These are phyloP conservation scores for Hirundo rustica DNA, from an alignment of 2,797 vertebrate genomes.

Conservation along the genomic window DNA sequence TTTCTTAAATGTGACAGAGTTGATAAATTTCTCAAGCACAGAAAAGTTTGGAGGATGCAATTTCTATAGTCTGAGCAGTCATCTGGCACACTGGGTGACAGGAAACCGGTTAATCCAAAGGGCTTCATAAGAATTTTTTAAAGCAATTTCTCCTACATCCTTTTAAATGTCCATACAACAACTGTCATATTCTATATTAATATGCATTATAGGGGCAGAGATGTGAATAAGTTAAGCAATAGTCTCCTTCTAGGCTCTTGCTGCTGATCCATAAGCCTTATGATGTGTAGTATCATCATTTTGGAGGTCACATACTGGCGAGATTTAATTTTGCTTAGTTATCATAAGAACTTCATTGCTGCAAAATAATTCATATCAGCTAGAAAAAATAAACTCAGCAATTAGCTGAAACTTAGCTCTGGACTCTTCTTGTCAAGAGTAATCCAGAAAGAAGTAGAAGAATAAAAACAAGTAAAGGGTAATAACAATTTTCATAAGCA, in stretches of 20 bases:
- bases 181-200: not conserved
- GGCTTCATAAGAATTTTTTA: not conserved
- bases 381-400: not conserved
- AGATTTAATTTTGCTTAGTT: slow-evolving; percentile 29
- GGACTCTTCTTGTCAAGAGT: slow-evolving; percentile 1
- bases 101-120: slow-evolving; percentile 1
- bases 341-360: not conserved
- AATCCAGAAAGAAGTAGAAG: not conserved
- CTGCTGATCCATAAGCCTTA: slow-evolving; percentile 12
- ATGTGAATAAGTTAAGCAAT: not conserved
- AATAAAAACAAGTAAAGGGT: slow-evolving; percentile 9
- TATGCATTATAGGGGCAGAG: not conserved
- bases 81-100: not conserved
- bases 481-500: slow-evolving; percentile 51
- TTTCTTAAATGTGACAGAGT: slow-evolving; percentile 36
- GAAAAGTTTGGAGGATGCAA: not conserved
- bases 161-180: not conserved
- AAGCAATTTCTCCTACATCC: not conserved
- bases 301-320: not conserved
- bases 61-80: not conserved
- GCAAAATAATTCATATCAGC: slow-evolving; percentile 1
- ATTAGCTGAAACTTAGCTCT: not conserved
- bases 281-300: not conserved
- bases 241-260: not conserved
- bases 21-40: slow-evolving; percentile 38